Conservation (phyloP, 2,113 vertebrate genomes). For the Globicephala melas region DNA sequence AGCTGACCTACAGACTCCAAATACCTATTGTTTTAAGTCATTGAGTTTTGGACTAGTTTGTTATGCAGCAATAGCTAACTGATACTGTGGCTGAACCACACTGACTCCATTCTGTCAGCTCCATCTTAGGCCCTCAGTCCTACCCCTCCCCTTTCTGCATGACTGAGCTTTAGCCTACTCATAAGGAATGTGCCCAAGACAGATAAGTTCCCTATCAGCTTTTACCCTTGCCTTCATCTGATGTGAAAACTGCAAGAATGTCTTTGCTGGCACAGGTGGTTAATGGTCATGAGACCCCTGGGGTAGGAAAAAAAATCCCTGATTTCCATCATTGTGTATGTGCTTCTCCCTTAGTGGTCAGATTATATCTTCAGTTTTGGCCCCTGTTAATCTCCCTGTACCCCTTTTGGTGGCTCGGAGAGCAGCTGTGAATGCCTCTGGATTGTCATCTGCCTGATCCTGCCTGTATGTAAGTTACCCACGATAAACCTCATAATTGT, state of each 20-base stretch:
- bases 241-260: background rate
- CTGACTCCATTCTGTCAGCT: background rate
- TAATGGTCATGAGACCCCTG: background rate
- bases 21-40: background rate
- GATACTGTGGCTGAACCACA: background rate
- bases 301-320: background rate
- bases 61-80: background rate
- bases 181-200: background rate
- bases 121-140: background rate
- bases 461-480: background rate
- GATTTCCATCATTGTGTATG: background rate
- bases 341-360: background rate
- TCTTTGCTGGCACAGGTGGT: background rate
- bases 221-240: background rate
- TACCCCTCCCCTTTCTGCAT: background rate
- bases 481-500: background rate
- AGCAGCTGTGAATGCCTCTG: background rate
- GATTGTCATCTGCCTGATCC: background rate
- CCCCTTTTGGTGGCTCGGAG: background rate
- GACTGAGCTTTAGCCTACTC: background rate
- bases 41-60: background rate
- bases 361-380: background rate
- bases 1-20: background rate
- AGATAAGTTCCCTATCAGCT: background rate
- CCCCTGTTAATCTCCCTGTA: background rate